These are phyloP conservation scores for Chironomus striatipennis DNA, from an alignment of 1,140 invertebrate genomes.

Conservation along the genomic window DNA sequence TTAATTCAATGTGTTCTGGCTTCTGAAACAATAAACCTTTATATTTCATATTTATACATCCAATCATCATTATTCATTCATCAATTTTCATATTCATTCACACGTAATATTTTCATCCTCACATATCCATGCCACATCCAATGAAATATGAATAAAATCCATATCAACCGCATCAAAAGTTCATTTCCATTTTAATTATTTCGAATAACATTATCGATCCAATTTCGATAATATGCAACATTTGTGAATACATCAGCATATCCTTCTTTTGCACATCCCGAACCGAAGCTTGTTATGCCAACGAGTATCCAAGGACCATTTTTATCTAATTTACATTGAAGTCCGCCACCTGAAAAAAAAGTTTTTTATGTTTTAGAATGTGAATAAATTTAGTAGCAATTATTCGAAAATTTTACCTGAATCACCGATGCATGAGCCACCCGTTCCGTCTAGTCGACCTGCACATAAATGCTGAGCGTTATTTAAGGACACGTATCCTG, in stretches of 20 bases:
- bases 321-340: slow-evolving; percentile 58
- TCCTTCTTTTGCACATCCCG: slow-evolving; percentile 75
- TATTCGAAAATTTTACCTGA: neutral
- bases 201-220: slow-evolving; percentile 60
- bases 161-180: neutral
- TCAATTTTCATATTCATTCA: neutral
- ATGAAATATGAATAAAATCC: too few species aligned
- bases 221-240: slow-evolving; percentile 72
- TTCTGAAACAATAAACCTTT: too few species aligned
- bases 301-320: slow-evolving; percentile 79
- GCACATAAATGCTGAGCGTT: slow-evolving; percentile 76
- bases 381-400: neutral
- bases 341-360: slow-evolving; percentile 78
- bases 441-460: slow-evolving; percentile 71
- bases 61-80: too few species aligned
- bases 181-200: slow-evolving; percentile 33
- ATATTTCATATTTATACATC: too few species aligned
- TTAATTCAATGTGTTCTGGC: too few species aligned
- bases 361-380: slow-evolving; percentile 40
- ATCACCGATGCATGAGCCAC: slow-evolving; percentile 74
- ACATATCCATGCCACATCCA: neutral
- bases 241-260: slow-evolving; percentile 81
- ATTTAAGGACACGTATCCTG: slow-evolving; percentile 57
- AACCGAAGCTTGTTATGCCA: slow-evolving; percentile 83
- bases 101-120: neutral